Evolutionary conservation across 2,113 vertebrate genomes (phyloP).

Genomic region (Tapirus terrestris): DNA sequence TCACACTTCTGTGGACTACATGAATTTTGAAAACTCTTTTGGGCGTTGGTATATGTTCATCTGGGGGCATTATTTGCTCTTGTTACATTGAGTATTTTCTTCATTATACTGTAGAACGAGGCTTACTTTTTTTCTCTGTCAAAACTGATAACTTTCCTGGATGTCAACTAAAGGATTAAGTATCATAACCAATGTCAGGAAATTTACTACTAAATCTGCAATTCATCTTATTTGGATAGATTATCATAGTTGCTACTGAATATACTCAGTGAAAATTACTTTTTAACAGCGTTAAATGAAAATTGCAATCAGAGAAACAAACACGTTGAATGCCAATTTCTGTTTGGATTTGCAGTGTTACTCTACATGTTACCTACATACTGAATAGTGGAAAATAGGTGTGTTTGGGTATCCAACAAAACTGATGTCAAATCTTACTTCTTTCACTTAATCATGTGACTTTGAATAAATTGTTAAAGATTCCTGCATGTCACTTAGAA

Average conservation of each 20-base stretch:
- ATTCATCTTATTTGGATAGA: conserved; percentile 77
- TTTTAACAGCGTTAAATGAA: conserved; percentile 82
- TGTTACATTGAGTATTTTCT: background rate
- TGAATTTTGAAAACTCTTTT: background rate
- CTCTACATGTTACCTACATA: conserved; percentile 18
- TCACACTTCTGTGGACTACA: background rate
- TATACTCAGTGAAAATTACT: conserved; percentile 78
- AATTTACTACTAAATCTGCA: conserved; percentile 64
- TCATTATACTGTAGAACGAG: background rate
- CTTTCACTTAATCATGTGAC: background rate
- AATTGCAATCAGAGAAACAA: conserved; percentile 76
- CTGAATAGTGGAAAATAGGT: background rate
- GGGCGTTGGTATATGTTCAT: background rate
- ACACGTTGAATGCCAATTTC: conserved; percentile 71
- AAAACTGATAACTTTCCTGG: background rate
- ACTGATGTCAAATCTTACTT: background rate
- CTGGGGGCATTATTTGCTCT: background rate
- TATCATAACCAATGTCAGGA: conserved; percentile 46
- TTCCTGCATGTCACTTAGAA: background rate
- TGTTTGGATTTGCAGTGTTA: conserved; percentile 61
- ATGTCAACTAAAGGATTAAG: conserved; percentile 55
- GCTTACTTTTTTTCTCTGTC: background rate
- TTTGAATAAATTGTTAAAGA: background rate
- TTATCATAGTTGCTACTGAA: conserved; percentile 70
- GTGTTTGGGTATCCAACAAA: background rate